Evolutionary conservation across 2,888 invertebrate species (phyloP).

Genomic region (Meiosimyza decipiens): DNA sequence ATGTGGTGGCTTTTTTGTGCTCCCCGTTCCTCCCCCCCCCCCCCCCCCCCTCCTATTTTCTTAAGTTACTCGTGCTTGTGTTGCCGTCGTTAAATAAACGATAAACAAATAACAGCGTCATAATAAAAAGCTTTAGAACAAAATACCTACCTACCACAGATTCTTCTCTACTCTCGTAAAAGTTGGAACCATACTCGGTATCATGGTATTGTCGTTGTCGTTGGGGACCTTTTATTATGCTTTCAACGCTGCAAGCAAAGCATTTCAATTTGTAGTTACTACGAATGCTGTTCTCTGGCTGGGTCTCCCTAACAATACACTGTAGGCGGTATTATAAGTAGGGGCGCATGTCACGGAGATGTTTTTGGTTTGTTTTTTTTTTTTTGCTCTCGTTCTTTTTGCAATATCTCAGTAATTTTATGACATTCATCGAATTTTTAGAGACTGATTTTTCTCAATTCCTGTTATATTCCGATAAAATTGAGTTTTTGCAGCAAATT

Average conservation of each 20-base stretch:
- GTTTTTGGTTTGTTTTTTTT: not conserved
- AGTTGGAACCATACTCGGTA: not conserved
- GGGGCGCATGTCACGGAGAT: too few species aligned
- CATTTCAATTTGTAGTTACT: too few species aligned
- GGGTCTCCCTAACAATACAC: too few species aligned
- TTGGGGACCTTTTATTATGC: not conserved
- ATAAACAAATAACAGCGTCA: constrained; percentile 3
- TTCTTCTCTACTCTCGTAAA: not conserved
- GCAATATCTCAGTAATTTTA: constrained; percentile 1
- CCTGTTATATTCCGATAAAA: constrained; percentile 62
- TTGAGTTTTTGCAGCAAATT: constrained; percentile 53
- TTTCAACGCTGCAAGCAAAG: not conserved
- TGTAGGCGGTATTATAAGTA: too few species aligned
- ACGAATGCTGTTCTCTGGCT: too few species aligned
- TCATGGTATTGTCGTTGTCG: not conserved
- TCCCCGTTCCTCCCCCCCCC: not conserved
- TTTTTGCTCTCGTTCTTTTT: constrained; percentile 5
- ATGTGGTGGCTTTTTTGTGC: constrained; percentile 25
- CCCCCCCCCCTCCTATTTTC: not conserved
- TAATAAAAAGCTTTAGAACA: constrained; percentile 16
- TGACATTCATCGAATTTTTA: constrained; percentile 9
- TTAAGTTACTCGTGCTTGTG: not conserved
- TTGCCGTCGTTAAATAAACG: not conserved
- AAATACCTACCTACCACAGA: not conserved
- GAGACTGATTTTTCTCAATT: constrained; percentile 47